Base-by-base conservation (phyloP, 2,888 invertebrate species). In the Nemotelus pantherinus region DNA sequence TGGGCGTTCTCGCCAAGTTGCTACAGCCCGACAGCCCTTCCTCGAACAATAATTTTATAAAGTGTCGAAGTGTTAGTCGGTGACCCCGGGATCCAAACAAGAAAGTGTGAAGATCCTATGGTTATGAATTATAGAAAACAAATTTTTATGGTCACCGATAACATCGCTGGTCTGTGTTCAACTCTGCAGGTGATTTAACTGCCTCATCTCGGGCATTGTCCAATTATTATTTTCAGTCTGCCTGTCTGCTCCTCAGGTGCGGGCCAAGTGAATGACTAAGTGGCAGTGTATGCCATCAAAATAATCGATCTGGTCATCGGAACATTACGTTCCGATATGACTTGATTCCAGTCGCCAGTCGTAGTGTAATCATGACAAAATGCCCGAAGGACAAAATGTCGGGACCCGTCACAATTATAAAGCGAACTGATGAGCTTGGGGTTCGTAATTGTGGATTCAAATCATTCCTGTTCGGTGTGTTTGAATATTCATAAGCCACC, bases 111-210 rank as follows among this genome's bases (percentile, higher is more conserved):
- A 67, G 75, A 60, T 63, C 77, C 70, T 75, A 72, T 48, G 75
- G 77, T 75, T 77, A 79, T 77, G 79, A 79, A 77, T 79, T 79
- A 79, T 79, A 65, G 79, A 79, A 79, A 79, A 79, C 79, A 79
- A 79, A 79, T 79, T 79, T 77, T 77, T 77, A 79, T 72, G 79
- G 77, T 63, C 77, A 53, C 68, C 77, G 79, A 79, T 79, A 79
- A 79, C 58, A 79, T 79, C 79, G 74, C 55, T 60, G 72, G 72
- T 45, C 50, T 74, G 74, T 75, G 64, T 75, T 74, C 64, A 65
- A 70, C 79, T 41, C 79, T 72, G 79, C 77, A 77, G 79, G 79
- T 77, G 79, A 79, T 72, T 77, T 74, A 4, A 53, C 63, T 68
- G 57, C 50, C 65, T 41, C 72, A 39, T 77, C 71, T 53, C 44